phyloP scores from a whole-genome alignment of 2,113 vertebrate species.

The Nesogale talazaci region DNA sequence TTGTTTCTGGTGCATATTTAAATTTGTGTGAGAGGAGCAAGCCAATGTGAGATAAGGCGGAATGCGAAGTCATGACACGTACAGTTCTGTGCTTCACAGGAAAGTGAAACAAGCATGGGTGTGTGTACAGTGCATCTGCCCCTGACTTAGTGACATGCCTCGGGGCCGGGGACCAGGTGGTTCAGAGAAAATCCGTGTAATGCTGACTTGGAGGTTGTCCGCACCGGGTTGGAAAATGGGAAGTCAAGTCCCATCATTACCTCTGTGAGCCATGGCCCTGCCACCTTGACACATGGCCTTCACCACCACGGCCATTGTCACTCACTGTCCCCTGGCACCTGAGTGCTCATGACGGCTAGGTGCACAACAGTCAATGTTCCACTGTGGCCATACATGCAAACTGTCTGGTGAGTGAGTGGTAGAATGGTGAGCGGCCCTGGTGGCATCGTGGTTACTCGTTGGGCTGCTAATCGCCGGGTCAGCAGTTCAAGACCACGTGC shows the following conservation, averaged over 20 bases:
- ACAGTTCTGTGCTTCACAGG: not conserved
- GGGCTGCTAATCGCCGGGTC: too few species aligned
- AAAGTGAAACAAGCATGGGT: not conserved
- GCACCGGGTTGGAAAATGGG: not conserved
- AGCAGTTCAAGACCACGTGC: too few species aligned
- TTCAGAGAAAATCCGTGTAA: not conserved
- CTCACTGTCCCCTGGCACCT: too few species aligned
- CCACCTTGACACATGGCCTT: too few species aligned
- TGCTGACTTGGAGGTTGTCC: not conserved
- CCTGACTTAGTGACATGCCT: not conserved
- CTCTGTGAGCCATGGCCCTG: too few species aligned
- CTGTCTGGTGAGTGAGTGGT: not conserved
- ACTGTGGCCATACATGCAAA: not conserved
- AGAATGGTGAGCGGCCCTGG: not conserved
- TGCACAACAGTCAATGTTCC: not conserved
- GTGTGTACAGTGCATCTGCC: rapidly evolving
- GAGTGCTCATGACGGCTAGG: too few species aligned
- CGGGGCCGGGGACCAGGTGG: not conserved
- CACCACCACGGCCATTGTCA: too few species aligned
- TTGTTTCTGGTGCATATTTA: not conserved
- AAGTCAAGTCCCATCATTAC: not conserved
- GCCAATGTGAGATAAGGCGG: not conserved
- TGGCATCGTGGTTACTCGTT: not conserved
- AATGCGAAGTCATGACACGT: not conserved
- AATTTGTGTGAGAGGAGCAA: not conserved